Evolutionary conservation across 2,888 invertebrate species (phyloP).

Genomic region (Campaea margaritaria): DNA sequence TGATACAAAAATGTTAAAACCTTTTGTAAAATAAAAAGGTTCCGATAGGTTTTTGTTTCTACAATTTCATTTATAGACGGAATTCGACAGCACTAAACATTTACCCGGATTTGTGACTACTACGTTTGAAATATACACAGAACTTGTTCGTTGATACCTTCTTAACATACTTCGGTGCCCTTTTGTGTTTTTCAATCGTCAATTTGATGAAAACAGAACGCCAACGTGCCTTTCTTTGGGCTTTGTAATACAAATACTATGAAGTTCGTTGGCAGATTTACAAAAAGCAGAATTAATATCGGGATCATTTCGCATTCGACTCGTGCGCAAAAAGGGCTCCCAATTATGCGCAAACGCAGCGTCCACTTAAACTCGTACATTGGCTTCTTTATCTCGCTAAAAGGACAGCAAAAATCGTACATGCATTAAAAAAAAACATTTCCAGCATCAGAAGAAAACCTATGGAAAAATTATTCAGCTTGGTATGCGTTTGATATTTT

Average conservation of each 20-base stretch:
- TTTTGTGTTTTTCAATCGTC: constrained; percentile 42
- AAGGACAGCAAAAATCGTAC: constrained; percentile 67
- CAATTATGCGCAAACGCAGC: constrained; percentile 80
- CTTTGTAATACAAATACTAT: constrained; percentile 56
- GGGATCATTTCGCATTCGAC: constrained; percentile 74
- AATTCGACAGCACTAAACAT: constrained; percentile 27
- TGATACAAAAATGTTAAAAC: constrained; percentile 40
- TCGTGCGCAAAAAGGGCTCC: constrained; percentile 73
- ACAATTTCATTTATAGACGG: constrained; percentile 39
- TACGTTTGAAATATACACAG: constrained; percentile 33
- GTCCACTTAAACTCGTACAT: constrained; percentile 73
- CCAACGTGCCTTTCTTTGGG: constrained; percentile 37
- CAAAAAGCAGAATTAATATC: constrained; percentile 74
- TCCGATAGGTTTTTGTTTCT: constrained; percentile 36
- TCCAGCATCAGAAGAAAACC: constrained; percentile 64
- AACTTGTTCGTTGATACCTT: constrained; percentile 35
- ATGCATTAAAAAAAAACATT: constrained; percentile 61
- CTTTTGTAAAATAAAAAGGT: constrained; percentile 41
- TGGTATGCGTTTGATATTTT: constrained; percentile 66
- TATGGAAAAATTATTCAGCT: constrained; percentile 67
- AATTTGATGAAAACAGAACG: constrained; percentile 45
- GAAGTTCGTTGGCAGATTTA: constrained; percentile 53
- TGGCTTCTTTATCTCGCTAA: constrained; percentile 66
- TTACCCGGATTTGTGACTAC: constrained; percentile 16
- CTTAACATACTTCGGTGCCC: constrained; percentile 34